Conservation (phyloP, 2,113 vertebrate genomes). For the Forbesichthys agassizii region DNA sequence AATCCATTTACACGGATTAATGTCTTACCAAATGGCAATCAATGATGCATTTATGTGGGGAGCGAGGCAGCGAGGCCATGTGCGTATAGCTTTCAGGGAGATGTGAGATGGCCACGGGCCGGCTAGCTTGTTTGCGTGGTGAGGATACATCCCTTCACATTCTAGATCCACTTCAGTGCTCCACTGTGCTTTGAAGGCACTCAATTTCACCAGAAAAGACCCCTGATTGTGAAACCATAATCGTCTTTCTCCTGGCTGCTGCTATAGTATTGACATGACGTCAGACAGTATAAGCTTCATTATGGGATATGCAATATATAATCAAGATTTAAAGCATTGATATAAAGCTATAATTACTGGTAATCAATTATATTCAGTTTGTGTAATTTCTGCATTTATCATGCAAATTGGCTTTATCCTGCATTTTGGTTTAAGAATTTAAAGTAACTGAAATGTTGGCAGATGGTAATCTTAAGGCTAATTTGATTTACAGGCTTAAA, state of each 20-base stretch:
- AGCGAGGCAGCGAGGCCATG: conserved; percentile 60
- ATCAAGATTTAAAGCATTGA: not conserved
- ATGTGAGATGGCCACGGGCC: conserved; percentile 64
- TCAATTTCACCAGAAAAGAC: conserved; percentile 71
- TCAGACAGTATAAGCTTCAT: not conserved
- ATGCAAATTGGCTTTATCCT: conserved; percentile 7
- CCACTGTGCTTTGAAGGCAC: conserved; percentile 71
- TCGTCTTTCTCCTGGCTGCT: conserved; percentile 60
- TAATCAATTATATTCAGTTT: not conserved
- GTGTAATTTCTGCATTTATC: conserved; percentile 8
- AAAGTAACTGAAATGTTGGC: conserved; percentile 26
- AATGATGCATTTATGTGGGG: conserved; percentile 77
- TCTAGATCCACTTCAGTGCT: conserved; percentile 66
- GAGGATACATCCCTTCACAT: conserved; percentile 64
- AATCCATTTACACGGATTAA: conserved; percentile 80
- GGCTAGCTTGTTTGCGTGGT: conserved; percentile 64
- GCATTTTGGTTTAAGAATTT: conserved; percentile 46
- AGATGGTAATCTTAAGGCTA: conserved; percentile 57
- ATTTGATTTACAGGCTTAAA: conserved; percentile 51
- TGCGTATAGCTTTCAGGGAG: conserved; percentile 65
- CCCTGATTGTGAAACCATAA: conserved; percentile 68
- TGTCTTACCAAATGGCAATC: conserved; percentile 79
- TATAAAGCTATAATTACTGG: conserved; percentile 8
- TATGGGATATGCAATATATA: conserved; percentile 1
- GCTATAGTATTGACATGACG: conserved; percentile 38